Conservation (phyloP, 2,113 vertebrate genomes). For the Pelusios castaneus region DNA sequence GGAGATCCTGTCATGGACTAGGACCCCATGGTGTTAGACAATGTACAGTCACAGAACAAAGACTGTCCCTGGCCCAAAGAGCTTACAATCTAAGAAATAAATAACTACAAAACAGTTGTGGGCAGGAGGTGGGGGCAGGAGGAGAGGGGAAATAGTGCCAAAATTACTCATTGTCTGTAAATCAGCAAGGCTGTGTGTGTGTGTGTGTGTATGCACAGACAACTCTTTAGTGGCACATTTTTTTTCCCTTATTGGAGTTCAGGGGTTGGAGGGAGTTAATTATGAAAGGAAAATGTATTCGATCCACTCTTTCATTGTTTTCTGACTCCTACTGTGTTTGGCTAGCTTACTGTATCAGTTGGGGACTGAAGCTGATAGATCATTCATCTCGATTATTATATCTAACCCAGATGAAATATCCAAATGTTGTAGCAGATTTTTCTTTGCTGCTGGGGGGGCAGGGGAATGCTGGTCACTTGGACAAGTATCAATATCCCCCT, state of each 20-base stretch:
- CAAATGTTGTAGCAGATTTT: not conserved
- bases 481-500: constrained; percentile 5
- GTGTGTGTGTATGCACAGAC: not conserved
- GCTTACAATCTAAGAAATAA: not conserved
- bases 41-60: not conserved
- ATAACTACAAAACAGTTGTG: not conserved
- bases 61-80: not conserved
- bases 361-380: not conserved
- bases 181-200: not conserved
- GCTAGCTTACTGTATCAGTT: not conserved
- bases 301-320: not conserved
- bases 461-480: constrained; percentile 3
- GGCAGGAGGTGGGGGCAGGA: not conserved
- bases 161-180: not conserved
- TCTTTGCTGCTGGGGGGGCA: not conserved
- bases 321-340: not conserved
- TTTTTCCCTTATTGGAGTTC: not conserved
- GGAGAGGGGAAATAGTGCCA: not conserved
- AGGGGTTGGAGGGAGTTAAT: not conserved
- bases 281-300: not conserved
- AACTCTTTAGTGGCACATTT: not conserved
- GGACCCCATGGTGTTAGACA: not conserved
- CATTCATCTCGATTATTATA: not conserved
- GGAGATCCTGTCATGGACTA: not conserved
- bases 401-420: constrained; percentile 1